Conservation (phyloP, 1,140 invertebrate genomes). For the Tribolium castaneum region DNA sequence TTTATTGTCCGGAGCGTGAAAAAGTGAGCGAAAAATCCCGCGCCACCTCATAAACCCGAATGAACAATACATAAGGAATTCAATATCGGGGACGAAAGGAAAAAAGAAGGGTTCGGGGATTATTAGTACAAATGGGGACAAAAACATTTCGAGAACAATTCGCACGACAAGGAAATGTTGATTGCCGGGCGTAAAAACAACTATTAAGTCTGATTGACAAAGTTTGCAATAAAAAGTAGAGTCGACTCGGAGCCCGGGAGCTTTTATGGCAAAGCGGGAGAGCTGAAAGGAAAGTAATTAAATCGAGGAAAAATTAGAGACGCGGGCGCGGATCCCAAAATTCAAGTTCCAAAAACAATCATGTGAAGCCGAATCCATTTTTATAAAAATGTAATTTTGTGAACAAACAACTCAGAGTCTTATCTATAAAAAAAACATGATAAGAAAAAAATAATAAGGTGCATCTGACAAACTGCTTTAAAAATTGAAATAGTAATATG, state of each 20-base stretch:
- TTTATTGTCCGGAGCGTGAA: slow-evolving; percentile 2
- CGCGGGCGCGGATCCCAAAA: too few species aligned
- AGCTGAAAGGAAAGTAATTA: slow-evolving; percentile 27
- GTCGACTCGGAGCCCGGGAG: neutral
- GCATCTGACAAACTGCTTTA: too few species aligned
- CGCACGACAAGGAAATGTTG: slow-evolving; percentile 34
- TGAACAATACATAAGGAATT: slow-evolving; percentile 39
- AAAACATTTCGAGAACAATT: slow-evolving; percentile 36
- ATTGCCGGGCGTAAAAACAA: slow-evolving; percentile 38
- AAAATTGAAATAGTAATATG: too few species aligned
- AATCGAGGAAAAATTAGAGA: slow-evolving; percentile 6
- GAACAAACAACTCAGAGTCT: too few species aligned
- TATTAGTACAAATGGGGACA: slow-evolving; percentile 18
- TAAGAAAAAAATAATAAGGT: too few species aligned
- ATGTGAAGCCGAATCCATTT: too few species aligned
- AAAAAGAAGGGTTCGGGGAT: slow-evolving; percentile 31
- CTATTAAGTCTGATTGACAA: slow-evolving; percentile 40
- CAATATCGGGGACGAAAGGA: slow-evolving; percentile 12
- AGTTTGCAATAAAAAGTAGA: slow-evolving; percentile 38
- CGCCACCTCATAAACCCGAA: slow-evolving; percentile 27
- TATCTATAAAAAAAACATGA: too few species aligned
- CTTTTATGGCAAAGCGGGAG: neutral
- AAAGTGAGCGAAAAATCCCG: slow-evolving; percentile 9
- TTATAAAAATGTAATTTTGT: too few species aligned
- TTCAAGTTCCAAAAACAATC: too few species aligned